Conservation (phyloP, 35 echinoderm and acorn worm genomes). For the Amphiura filiformis region DNA sequence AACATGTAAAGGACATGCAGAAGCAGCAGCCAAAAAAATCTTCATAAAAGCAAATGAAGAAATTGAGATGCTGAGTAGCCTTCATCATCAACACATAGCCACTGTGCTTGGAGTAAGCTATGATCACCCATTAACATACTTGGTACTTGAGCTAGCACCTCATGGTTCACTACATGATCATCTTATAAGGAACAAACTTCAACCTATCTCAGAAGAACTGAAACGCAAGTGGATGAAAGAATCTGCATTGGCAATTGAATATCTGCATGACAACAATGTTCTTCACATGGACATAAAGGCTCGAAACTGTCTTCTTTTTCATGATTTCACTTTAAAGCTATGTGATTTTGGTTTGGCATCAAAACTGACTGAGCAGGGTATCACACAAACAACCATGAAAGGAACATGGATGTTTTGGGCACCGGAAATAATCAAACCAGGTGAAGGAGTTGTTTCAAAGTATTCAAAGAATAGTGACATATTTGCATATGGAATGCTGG, state of each 20-base stretch:
- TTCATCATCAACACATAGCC: background rate
- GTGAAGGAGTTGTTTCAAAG: background rate
- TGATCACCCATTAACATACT: background rate
- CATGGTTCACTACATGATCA: background rate
- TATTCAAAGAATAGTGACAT: background rate
- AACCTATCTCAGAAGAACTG: background rate
- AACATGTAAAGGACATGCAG: background rate
- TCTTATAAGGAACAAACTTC: background rate
- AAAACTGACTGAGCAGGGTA: background rate
- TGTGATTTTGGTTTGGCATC: constrained; percentile 9
- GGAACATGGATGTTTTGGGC: background rate
- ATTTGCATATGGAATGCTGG: background rate
- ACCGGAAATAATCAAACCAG: background rate
- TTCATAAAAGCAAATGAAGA: background rate
- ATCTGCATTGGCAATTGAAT: background rate
- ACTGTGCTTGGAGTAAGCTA: background rate
- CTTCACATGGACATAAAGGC: constrained; percentile 6
- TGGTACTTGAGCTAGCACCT: background rate
- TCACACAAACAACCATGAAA: background rate
- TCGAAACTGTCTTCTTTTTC: background rate
- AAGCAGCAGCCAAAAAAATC: background rate
- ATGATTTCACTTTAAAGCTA: background rate
- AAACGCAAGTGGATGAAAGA: constrained; percentile 2
- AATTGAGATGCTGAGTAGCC: background rate
- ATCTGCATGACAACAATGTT: background rate